Conservation (phyloP, 2,888 invertebrate species). For the Patella ulyssiponensis region DNA sequence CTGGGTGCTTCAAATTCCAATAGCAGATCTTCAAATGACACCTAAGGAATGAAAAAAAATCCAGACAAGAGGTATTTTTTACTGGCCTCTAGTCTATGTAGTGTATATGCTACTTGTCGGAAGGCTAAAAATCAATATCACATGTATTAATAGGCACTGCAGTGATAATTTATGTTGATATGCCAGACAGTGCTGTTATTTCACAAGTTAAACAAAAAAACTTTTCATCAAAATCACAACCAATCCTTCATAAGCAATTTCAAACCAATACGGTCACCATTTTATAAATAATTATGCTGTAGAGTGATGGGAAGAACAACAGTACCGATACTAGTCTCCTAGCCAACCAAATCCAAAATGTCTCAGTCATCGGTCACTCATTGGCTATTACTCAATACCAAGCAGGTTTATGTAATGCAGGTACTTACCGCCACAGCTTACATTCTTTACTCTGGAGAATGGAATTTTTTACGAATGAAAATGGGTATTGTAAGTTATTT, state of each 20-base stretch:
- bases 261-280: too few species aligned
- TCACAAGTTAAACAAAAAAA: neutral
- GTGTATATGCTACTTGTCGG: constrained; percentile 10
- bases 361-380: constrained; percentile 8
- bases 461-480: too few species aligned
- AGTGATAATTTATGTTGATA: constrained; percentile 13
- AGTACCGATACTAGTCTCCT: too few species aligned
- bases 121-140: constrained; percentile 5
- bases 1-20: too few species aligned
- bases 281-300: too few species aligned
- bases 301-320: too few species aligned
- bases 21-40: neutral
- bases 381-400: constrained; percentile 13
- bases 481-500: too few species aligned
- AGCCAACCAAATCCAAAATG: neutral
- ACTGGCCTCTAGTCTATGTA: neutral
- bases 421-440: too few species aligned
- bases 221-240: neutral
- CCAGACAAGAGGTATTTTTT: constrained; percentile 2
- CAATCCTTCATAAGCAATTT: too few species aligned
- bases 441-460: too few species aligned
- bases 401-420: constrained; percentile 1
- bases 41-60: constrained; percentile 6
- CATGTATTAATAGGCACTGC: constrained; percentile 12
- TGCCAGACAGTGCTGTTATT: constrained; percentile 5